These are phyloP conservation scores for Microplitis demolitor DNA, from an alignment of 1,140 invertebrate species.

Conservation along the genomic window DNA sequence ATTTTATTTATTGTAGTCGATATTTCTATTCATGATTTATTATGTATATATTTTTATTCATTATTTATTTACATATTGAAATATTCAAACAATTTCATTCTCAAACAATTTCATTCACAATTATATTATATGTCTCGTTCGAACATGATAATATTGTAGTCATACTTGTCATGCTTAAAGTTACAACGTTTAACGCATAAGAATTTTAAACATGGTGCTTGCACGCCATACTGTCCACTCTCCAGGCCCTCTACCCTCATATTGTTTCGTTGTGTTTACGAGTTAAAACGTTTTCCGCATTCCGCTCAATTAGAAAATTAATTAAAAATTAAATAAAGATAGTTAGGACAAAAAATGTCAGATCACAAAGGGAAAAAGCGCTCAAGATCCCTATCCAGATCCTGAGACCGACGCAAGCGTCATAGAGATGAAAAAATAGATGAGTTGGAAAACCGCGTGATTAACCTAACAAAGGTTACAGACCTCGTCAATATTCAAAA, in stretches of 20 bases:
- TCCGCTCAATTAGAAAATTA: neutral
- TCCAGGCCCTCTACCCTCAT: neutral
- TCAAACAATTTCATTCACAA: no score
- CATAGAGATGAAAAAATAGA: no score
- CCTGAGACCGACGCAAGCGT: no score
- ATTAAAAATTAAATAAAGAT: no score
- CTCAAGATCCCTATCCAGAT: no score
- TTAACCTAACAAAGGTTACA: neutral
- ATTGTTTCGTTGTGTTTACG: neutral
- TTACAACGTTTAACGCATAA: neutral
- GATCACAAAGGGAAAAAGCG: neutral
- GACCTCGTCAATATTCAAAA: neutral
- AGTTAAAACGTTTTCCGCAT: neutral
- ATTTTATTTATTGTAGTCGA: no score
- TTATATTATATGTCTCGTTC: neutral
- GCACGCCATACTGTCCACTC: neutral
- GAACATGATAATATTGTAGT: slow-evolving; percentile 4
- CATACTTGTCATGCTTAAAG: slow-evolving; percentile 1
- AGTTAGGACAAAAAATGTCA: neutral
- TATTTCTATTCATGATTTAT: no score
- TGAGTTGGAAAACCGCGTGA: no score
- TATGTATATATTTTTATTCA: no score
- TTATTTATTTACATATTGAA: no score
- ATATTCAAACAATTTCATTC: no score
- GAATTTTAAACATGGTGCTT: neutral